Evolutionary conservation across 2,888 invertebrate genomes (phyloP).

Genomic region (Protophormia terraenovae): DNA sequence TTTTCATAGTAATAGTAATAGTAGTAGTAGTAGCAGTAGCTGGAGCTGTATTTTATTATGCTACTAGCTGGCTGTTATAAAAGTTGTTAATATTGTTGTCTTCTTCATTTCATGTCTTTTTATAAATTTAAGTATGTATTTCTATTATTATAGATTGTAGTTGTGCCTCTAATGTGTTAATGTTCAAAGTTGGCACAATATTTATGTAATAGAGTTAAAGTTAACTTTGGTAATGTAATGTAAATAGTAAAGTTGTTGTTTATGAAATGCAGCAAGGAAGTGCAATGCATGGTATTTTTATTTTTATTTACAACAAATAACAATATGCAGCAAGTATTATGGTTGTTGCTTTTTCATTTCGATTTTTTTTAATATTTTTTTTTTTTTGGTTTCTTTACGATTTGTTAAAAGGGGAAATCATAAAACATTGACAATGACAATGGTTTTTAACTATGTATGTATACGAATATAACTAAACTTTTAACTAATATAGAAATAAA

Average conservation of each 20-base stretch:
- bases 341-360: neutral
- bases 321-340: conserved; percentile 27
- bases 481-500: neutral
- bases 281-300: conserved; percentile 18
- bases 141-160: neutral
- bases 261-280: conserved; percentile 60
- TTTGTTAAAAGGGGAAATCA: conserved; percentile 57
- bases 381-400: conserved; percentile 13
- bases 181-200: conserved; percentile 55
- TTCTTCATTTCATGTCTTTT: conserved; percentile 51
- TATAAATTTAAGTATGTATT: neutral
- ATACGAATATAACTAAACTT: neutral
- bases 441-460: neutral
- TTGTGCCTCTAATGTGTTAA: conserved; percentile 45
- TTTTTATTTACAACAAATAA: conserved; percentile 16
- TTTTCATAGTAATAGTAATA: neutral
- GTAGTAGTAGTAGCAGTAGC: neutral
- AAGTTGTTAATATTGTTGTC: conserved; percentile 40
- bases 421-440: conserved; percentile 64
- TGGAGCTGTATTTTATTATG: conserved; percentile 24
- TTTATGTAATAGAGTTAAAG: conserved; percentile 60
- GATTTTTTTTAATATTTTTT: neutral
- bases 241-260: conserved; percentile 38
- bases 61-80: conserved; percentile 18
- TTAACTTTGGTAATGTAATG: conserved; percentile 33